phyloP scores from a whole-genome alignment of 2,797 vertebrate species.

The Varecia variegata region DNA sequence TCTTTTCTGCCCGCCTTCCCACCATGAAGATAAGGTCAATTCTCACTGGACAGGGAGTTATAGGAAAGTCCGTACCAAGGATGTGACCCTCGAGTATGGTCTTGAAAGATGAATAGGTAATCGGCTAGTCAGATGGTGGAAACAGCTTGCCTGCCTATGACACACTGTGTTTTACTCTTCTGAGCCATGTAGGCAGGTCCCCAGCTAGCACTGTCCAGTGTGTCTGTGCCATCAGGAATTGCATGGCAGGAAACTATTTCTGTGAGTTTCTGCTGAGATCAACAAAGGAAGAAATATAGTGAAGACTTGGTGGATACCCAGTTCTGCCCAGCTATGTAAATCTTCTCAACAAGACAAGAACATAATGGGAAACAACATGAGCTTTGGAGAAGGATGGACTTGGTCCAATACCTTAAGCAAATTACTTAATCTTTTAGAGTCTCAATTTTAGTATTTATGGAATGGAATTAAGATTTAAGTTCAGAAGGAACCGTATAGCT shows the following conservation, averaged over 20 bases:
- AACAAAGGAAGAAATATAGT: neutral
- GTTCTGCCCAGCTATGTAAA: neutral
- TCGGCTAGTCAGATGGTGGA: neutral
- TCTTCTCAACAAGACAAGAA: conserved; percentile 13
- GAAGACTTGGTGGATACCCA: neutral
- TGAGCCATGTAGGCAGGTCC: neutral
- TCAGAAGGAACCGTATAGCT: neutral
- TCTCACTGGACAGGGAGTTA: neutral
- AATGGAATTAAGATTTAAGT: conserved; percentile 15
- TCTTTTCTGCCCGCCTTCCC: neutral
- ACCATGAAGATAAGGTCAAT: neutral
- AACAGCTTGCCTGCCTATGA: neutral
- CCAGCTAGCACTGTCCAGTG: neutral
- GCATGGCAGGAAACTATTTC: neutral
- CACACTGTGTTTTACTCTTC: neutral
- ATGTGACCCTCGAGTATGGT: neutral
- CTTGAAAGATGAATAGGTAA: neutral
- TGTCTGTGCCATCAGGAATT: neutral
- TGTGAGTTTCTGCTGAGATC: neutral
- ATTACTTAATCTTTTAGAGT: neutral
- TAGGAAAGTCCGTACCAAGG: neutral
- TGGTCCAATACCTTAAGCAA: neutral
- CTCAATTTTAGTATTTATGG: conserved; percentile 14
- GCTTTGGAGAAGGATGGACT: neutral
- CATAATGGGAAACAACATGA: neutral